Conservation (phyloP, 2,797 vertebrate species). For the Bucorvus abyssinicus region DNA sequence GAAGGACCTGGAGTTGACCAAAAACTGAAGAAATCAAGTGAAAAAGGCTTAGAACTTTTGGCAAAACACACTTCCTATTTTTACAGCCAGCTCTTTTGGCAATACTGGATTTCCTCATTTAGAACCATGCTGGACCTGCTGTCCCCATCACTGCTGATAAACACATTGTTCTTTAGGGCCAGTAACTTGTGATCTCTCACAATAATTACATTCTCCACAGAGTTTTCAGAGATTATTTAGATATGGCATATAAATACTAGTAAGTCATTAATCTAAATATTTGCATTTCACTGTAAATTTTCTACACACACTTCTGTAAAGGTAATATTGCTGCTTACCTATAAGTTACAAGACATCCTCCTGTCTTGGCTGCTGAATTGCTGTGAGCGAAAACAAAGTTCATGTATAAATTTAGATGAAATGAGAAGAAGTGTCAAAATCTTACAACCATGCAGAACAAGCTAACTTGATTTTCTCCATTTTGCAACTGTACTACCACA, state of each 20-base stretch:
- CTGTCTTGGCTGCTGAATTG: background rate
- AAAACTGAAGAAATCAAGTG: background rate
- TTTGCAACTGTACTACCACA: fast-evolving
- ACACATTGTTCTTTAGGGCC: background rate
- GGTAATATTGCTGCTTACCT: background rate
- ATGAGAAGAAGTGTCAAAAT: too few species aligned
- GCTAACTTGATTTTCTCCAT: background rate
- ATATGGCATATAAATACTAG: background rate
- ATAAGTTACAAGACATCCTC: background rate
- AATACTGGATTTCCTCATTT: background rate
- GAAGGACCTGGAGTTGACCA: background rate
- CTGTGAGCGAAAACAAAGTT: background rate
- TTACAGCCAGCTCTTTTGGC: background rate
- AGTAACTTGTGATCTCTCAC: background rate
- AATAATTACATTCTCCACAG: background rate
- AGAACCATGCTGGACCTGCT: background rate
- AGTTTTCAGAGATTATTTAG: background rate
- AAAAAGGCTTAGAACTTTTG: background rate
- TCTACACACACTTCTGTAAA: background rate
- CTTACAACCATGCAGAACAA: fast-evolving
- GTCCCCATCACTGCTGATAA: background rate
- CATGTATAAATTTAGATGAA: background rate
- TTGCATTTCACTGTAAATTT: background rate
- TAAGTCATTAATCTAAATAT: background rate
- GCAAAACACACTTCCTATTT: background rate